These are phyloP conservation scores for Stenodera caucasica DNA, from an alignment of 2,888 invertebrate genomes.

Conservation along the genomic window DNA sequence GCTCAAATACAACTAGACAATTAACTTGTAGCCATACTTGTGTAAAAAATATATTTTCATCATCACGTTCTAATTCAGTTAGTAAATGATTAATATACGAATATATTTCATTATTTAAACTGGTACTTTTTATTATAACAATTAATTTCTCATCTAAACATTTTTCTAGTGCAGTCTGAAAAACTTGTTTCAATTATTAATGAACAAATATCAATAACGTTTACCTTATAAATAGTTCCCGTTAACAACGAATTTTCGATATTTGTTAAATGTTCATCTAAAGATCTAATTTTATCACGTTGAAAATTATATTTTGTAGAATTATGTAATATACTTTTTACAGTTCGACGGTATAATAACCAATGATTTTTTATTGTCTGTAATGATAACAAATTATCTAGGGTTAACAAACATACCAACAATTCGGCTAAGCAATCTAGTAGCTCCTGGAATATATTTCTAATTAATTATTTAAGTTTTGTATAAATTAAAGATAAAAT, in stretches of 20 bases:
- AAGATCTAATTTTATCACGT: constrained; percentile 65
- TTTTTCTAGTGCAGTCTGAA: constrained; percentile 47
- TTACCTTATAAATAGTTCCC: constrained; percentile 72
- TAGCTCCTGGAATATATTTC: constrained; percentile 53
- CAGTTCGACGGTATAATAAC: constrained; percentile 74
- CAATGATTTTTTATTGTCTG: constrained; percentile 69
- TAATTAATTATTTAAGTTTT: constrained; percentile 7
- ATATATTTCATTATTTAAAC: constrained; percentile 62
- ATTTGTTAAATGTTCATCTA: constrained; percentile 72
- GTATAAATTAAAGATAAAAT: constrained; percentile 20
- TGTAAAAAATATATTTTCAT: constrained; percentile 59
- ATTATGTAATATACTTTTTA: constrained; percentile 69
- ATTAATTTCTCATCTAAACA: constrained; percentile 47
- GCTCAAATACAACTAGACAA: constrained; percentile 67
- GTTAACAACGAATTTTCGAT: constrained; percentile 68
- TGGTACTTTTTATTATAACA: constrained; percentile 49
- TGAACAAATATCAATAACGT: constrained; percentile 28
- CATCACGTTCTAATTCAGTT: constrained; percentile 65
- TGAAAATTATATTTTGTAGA: constrained; percentile 63
- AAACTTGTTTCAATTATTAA: constrained; percentile 30
- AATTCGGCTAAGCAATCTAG: constrained; percentile 67
- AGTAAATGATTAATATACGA: constrained; percentile 67
- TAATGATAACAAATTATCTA: constrained; percentile 68
- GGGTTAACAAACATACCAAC: constrained; percentile 65
- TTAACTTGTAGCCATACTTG: constrained; percentile 68